These are phyloP conservation scores for Micromys minutus DNA, from an alignment of 2,113 vertebrate species.

Conservation along the genomic window DNA sequence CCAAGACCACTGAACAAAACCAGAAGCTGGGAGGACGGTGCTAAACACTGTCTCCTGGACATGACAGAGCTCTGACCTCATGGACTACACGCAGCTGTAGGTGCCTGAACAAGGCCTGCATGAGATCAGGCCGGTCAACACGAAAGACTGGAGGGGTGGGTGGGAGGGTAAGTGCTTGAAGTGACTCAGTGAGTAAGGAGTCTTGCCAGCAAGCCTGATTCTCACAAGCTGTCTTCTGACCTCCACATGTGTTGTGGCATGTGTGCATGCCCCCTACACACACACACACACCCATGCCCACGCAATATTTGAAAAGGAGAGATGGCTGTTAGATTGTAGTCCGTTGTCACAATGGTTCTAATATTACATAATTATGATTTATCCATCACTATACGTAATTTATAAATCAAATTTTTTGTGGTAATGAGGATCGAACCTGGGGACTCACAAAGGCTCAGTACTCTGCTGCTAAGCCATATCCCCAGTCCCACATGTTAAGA, in stretches of 20 bases:
- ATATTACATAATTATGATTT: neutral
- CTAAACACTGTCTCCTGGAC: neutral
- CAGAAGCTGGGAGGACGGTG: neutral
- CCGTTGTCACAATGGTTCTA: neutral
- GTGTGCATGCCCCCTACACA: neutral
- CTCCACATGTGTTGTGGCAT: neutral
- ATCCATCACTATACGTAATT: neutral
- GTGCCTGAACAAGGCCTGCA: neutral
- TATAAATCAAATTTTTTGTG: neutral
- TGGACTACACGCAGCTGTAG: neutral
- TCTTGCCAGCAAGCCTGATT: neutral
- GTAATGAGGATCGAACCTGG: neutral
- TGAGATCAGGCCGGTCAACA: neutral
- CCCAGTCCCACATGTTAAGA: too few relatives aligned
- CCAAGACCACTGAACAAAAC: neutral
- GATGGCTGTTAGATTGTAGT: neutral
- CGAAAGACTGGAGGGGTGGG: rapidly evolving
- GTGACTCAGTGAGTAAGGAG: neutral
- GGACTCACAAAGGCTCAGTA: neutral
- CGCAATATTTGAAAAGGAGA: neutral
- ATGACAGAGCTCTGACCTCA: neutral
- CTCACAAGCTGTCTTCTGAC: neutral
- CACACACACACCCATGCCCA: neutral
- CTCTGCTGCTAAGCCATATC: neutral
- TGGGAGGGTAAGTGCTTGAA: neutral